Conservation (phyloP, 2,797 vertebrate species). For the Liparis tanakae region DNA sequence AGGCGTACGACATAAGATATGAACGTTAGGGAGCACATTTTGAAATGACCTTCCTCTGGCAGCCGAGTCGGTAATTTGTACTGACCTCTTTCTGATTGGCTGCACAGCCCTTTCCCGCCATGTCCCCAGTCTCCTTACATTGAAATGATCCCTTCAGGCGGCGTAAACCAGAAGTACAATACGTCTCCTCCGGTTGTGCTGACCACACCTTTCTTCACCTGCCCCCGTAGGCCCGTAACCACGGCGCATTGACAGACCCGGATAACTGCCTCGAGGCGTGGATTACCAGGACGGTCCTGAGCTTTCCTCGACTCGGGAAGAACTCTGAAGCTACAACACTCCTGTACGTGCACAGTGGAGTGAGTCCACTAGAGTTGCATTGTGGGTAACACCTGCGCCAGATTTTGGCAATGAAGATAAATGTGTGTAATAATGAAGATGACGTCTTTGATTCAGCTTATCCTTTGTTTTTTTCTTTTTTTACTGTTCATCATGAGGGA, state of each 20-base stretch:
- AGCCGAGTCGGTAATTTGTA: conserved; percentile 29
- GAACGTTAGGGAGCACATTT: conserved; percentile 15
- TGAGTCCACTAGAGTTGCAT: neutral
- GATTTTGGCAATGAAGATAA: neutral
- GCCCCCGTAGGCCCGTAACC: neutral
- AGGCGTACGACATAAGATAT: neutral
- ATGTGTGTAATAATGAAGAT: neutral
- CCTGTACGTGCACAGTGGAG: neutral
- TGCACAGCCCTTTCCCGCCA: conserved; percentile 5
- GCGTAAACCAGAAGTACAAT: conserved; percentile 15
- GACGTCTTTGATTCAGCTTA: neutral
- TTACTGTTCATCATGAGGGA: neutral
- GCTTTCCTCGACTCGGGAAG: conserved; percentile 10
- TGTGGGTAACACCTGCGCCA: neutral
- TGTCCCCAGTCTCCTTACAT: conserved; percentile 16
- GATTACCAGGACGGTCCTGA: neutral
- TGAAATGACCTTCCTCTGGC: conserved; percentile 25
- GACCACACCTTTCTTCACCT: conserved; percentile 15
- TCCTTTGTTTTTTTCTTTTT: neutral
- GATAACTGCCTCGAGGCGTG: conserved; percentile 2
- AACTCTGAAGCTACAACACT: neutral
- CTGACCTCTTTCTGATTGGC: conserved; percentile 16
- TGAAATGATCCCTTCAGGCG: conserved; percentile 26
- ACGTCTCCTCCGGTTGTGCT: conserved; percentile 33
- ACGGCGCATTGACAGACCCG: conserved; percentile 12